A percentile compares a stretch with the other conserved stretches of the same genome.
Conservation (phyloP, 2,888 invertebrate species). For the Ormyrus labotus region DNA sequence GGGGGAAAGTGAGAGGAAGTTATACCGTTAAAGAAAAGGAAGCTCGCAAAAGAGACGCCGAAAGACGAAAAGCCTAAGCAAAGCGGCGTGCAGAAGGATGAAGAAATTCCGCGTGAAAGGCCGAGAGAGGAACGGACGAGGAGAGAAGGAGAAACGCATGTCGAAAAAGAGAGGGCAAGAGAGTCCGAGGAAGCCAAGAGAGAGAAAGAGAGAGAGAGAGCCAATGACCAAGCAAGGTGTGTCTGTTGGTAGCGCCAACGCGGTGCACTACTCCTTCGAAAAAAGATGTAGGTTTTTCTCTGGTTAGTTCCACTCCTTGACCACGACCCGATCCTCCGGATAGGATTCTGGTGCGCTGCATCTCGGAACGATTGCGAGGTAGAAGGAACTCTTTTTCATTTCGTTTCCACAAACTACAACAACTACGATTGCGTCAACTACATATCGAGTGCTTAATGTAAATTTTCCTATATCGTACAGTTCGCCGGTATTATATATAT, state of each 20-base stretch:
- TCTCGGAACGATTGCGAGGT: too few relatives aligned
- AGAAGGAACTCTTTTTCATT: too few relatives aligned
- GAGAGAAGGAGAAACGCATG: conserved; percentile 7
- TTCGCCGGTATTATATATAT: too few relatives aligned
- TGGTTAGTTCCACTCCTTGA: not conserved
- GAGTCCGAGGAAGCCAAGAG: conserved; percentile 52
- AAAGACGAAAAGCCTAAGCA: conserved; percentile 15
- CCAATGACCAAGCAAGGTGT: conserved; percentile 74
- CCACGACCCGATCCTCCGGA: too few relatives aligned
- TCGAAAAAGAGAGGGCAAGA: not conserved
- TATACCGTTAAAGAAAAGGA: conserved; percentile 23
- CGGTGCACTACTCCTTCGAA: conserved; percentile 66
- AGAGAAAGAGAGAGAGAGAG: conserved; percentile 60
- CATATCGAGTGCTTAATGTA: too few relatives aligned
- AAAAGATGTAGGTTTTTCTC: conserved; percentile 45
- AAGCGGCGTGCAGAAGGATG: not conserved
- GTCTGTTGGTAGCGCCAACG: conserved; percentile 66
- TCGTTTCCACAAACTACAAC: too few relatives aligned
- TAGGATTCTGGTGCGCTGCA: too few relatives aligned
- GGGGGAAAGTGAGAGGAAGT: conserved; percentile 33
- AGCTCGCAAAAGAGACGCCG: conserved; percentile 17
- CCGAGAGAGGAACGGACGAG: not conserved
- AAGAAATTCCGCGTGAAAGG: not conserved
- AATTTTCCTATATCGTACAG: too few relatives aligned
- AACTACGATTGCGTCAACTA: too few relatives aligned